A percentile compares a stretch with the other conserved stretches of the same genome.
Conservation (phyloP, 2,797 vertebrate genomes). For the Hoplostethus mediterraneus region DNA sequence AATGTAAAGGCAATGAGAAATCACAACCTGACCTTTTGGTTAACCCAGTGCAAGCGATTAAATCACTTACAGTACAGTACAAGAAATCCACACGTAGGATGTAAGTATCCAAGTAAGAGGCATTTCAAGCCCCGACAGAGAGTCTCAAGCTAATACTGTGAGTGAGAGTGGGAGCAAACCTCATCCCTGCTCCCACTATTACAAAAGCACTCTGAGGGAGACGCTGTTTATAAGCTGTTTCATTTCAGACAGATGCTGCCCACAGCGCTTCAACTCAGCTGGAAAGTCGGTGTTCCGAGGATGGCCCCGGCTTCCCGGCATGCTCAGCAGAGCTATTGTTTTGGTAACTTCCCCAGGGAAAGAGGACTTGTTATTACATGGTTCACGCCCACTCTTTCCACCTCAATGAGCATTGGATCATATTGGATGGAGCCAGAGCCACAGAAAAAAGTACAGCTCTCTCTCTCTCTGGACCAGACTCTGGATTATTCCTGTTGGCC, state of each 20-base stretch:
- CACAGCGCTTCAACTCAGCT: conserved; percentile 20
- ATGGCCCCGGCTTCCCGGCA: conserved; percentile 53
- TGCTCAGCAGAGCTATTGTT: conserved; percentile 74
- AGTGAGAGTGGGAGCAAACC: not conserved
- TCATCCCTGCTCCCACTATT: not conserved
- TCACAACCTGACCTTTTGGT: too few relatives aligned
- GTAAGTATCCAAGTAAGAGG: too few relatives aligned
- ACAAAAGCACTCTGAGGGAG: conserved; percentile 5
- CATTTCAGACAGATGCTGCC: conserved; percentile 20
- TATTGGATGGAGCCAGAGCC: conserved; percentile 52
- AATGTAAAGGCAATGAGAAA: too few relatives aligned
- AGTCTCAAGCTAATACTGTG: not conserved
- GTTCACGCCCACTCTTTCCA: conserved; percentile 73
- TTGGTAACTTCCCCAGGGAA: conserved; percentile 72
- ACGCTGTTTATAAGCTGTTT: conserved; percentile 17
- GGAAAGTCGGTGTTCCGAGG: conserved; percentile 32
- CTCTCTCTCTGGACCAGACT: conserved; percentile 49
- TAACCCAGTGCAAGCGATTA: too few relatives aligned
- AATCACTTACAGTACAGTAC: too few relatives aligned
- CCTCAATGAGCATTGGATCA: conserved; percentile 49
- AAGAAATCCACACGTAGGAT: too few relatives aligned
- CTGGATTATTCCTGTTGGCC: conserved; percentile 56
- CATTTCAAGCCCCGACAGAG: conserved; percentile 1
- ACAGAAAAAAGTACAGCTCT: conserved; percentile 39
- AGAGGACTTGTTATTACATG: conserved; percentile 72